Base-by-base conservation (phyloP, 1,140 invertebrate species). In the Drosophila watanabei region DNA sequence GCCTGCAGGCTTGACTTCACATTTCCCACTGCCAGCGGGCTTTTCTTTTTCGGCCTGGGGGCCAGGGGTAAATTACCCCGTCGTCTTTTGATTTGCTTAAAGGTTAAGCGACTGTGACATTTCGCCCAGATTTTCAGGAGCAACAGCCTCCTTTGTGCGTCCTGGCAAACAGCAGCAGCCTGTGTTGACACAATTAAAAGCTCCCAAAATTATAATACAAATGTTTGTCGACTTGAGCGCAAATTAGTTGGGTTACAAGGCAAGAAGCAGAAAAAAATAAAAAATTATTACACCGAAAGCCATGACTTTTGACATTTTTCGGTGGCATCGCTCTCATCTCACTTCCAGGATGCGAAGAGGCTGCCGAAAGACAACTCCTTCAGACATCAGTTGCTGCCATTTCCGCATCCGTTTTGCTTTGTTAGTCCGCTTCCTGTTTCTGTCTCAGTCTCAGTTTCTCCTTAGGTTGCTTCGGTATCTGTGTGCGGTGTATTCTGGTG, bases 341-440 rank as follows among this genome's bases (percentile, higher is more conserved):
- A 37, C 57, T 66, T 41, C 16, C 66, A 71, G 32, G 77, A 72
- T 56, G 59, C 41, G 72, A 52, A 45, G 51, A 71, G 35, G 51
- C 69, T 49, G 28, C 46, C 61, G 33, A 71, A 43, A 60, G 75
- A 52, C 59, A 82, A 86, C 79, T 89, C 79, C 72, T 76, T 73
- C 71, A 79, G 69, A 75, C 85, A 81, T 71, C 81, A 71, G 73
- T 79, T 79, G 81, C 60, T 76, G 78, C 63, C 69, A 81, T 79
- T 85, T 89, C 79, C 78, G 75, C 66, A 78, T 88, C 85, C 78
- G 85, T 68, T 88, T 89, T 75, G 80, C 85, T 89, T 88, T 88
- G 86, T 85, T 85, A 75, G 70, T 46, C 69, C 37, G 58, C 59
- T 72, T 88, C 85, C 81, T 72, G 45, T 84, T 80, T 72, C 70